Base-by-base conservation (phyloP, 1,140 invertebrate species). In the Drosophila kohkoa region DNA sequence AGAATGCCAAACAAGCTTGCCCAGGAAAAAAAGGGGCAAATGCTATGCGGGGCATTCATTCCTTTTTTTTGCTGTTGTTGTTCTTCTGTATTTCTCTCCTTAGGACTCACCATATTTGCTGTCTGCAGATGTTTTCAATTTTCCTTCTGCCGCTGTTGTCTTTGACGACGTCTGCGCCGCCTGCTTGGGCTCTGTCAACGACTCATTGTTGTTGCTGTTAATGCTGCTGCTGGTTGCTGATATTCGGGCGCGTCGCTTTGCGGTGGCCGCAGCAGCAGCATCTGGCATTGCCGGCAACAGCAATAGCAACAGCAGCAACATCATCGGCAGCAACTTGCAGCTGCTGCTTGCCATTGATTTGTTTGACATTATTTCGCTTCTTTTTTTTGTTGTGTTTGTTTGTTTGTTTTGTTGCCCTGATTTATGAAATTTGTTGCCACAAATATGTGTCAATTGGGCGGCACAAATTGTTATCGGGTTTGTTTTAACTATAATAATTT, bases 61-160 rank as follows among this genome's bases (percentile, higher is more conserved):
- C 49, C 32, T 45, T 55, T n/a, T 60, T 20, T 48, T 32, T 5
- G n/a, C 5, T 20, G 5, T 32, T 32, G 32, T 32, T 32, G 6
- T 32, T 0, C 8, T 32, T 57, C 63, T 51, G 20, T 60, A 48
- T 41, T 43, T 46, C n/a, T 46, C 51, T 58, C 32, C 75, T 62
- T 88, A 88, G 83, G 80, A 89, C 85, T 89, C 67, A 89, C 85
- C 85, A 83, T 89, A 89, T 81, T 88, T 88, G 75, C 77, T 78
- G 58, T 83, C 75, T 55, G 75, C 75, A 67, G 38, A 52, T 62
- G 41, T 63, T 60, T 59, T 64, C 77, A 75, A 67, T 70, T 67
- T 66, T 81, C 65, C 73, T 38, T 63, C 51, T 75, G 77, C 46
- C 45, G 46, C 48, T 59, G 81, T 60, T 70, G 62, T 16, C 38